These are phyloP conservation scores for Galaxias olidus DNA, from an alignment of 2,797 vertebrate species.

Conservation along the genomic window DNA sequence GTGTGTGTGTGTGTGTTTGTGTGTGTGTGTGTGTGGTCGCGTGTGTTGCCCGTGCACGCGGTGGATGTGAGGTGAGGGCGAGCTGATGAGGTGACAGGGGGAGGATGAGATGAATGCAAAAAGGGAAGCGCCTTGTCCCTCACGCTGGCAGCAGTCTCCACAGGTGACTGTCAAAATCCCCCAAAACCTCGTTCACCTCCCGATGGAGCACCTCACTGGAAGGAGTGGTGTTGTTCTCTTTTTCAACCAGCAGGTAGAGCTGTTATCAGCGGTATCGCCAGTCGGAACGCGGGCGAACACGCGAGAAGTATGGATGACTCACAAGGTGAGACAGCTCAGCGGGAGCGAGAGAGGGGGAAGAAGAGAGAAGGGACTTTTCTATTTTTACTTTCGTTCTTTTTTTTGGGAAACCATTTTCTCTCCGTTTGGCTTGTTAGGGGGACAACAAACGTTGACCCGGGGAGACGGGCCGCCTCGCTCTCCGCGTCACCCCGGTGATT, in stretches of 20 bases:
- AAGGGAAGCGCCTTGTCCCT: not conserved
- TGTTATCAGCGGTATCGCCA: slow-evolving; percentile 53
- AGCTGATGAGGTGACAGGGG: too few species aligned
- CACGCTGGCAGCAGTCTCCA: slow-evolving; percentile 1
- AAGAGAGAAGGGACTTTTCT: slow-evolving; percentile 11
- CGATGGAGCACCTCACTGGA: not conserved
- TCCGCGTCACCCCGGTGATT: not conserved
- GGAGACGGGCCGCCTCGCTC: not conserved
- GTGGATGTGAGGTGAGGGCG: too few species aligned
- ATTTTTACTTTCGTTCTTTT: slow-evolving; percentile 28
- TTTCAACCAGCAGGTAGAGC: slow-evolving; percentile 61
- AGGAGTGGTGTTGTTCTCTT: slow-evolving; percentile 2
- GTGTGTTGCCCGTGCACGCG: too few species aligned
- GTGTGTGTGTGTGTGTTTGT: too few species aligned
- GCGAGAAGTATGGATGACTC: slow-evolving; percentile 28
- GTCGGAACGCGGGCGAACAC: slow-evolving; percentile 22
- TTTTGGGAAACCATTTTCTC: slow-evolving; percentile 11
- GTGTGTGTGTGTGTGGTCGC: slow-evolving; percentile 5
- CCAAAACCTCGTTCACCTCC: too few species aligned
- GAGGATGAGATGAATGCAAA: not conserved
- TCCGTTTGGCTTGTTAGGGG: not conserved
- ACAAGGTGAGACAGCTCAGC: slow-evolving; percentile 48
- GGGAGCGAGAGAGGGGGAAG: slow-evolving; percentile 33
- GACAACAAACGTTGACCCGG: too few species aligned
- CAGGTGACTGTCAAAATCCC: too few species aligned